Conservation (phyloP, 2,797 vertebrate species). For the Girardinus metallicus region DNA sequence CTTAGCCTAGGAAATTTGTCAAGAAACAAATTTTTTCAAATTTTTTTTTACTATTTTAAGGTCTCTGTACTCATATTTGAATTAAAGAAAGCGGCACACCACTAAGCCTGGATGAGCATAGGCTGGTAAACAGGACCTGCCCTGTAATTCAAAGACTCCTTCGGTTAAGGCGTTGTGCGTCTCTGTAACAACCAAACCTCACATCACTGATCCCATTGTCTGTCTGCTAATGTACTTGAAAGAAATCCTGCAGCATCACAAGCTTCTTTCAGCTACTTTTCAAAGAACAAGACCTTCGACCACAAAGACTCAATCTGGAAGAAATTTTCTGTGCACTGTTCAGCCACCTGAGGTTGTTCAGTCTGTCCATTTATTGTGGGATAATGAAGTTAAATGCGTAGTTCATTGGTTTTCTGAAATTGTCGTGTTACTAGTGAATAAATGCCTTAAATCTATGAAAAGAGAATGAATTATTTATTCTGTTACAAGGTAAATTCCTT, state of each 20-base stretch:
- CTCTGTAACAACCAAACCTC: constrained; percentile 65
- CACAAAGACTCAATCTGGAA: constrained; percentile 54
- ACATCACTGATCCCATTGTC: constrained; percentile 72
- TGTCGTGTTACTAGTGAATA: neutral
- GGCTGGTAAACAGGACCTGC: constrained; percentile 43
- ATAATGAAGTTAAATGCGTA: constrained; percentile 24
- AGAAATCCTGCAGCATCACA: constrained; percentile 63
- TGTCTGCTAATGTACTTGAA: constrained; percentile 57
- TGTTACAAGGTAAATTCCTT: neutral
- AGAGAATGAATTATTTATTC: neutral
- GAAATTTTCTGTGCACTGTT: constrained; percentile 39
- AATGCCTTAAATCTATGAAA: constrained; percentile 11
- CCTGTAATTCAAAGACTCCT: constrained; percentile 47
- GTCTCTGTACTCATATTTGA: constrained; percentile 34
- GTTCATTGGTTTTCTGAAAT: constrained; percentile 11
- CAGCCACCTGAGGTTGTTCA: neutral
- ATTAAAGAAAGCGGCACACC: constrained; percentile 36
- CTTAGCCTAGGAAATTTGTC: constrained; percentile 7
- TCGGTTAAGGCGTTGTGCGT: constrained; percentile 48
- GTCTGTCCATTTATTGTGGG: neutral
- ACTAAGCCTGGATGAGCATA: constrained; percentile 41
- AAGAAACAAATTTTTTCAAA: constrained; percentile 6
- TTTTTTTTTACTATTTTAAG: constrained; percentile 16
- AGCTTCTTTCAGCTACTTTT: constrained; percentile 63
- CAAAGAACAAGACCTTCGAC: constrained; percentile 52